Evolutionary conservation across 2,888 invertebrate genomes (phyloP).

Genomic region (Agonopterix alstromeriana): DNA sequence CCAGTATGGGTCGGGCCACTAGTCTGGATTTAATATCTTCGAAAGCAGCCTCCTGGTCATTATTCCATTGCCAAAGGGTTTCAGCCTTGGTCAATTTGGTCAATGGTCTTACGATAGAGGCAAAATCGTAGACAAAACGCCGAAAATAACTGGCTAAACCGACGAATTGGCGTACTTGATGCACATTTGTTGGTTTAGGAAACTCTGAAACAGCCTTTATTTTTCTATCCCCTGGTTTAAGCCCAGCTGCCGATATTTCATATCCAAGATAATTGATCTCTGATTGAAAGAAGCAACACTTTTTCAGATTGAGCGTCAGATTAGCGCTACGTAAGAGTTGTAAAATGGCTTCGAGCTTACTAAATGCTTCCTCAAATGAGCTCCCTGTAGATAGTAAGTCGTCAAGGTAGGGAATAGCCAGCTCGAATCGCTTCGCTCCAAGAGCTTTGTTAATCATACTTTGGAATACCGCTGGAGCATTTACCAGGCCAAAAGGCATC

Average conservation of each 20-base stretch:
- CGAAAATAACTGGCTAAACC: constrained; percentile 4
- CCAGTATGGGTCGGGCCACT: constrained; percentile 3
- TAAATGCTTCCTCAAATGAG: constrained; percentile 1
- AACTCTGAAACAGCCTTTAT: not conserved
- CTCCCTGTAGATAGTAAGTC: constrained; percentile 5
- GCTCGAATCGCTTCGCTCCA: not conserved
- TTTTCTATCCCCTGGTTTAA: not conserved
- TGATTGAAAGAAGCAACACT: constrained; percentile 7
- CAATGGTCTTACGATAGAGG: constrained; percentile 1
- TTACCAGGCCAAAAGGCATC: constrained; percentile 19
- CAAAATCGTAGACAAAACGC: constrained; percentile 1
- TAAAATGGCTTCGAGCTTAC: not conserved
- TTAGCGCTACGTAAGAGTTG: not conserved
- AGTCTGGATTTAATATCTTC: constrained; percentile 2
- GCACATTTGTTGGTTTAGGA: constrained; percentile 2
- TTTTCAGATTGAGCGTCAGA: constrained; percentile 7
- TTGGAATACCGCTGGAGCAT: constrained; percentile 19
- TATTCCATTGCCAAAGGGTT: constrained; percentile 5
- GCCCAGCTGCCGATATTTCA: not conserved
- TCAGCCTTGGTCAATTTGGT: constrained; percentile 4
- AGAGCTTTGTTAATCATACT: constrained; percentile 1
- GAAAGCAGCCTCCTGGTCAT: constrained; percentile 7
- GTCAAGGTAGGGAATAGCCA: constrained; percentile 7
- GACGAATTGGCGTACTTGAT: constrained; percentile 3
- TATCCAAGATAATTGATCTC: not conserved